Base-by-base conservation (phyloP, 2,888 invertebrate genomes). In the Rhorus exstirpatorius region DNA sequence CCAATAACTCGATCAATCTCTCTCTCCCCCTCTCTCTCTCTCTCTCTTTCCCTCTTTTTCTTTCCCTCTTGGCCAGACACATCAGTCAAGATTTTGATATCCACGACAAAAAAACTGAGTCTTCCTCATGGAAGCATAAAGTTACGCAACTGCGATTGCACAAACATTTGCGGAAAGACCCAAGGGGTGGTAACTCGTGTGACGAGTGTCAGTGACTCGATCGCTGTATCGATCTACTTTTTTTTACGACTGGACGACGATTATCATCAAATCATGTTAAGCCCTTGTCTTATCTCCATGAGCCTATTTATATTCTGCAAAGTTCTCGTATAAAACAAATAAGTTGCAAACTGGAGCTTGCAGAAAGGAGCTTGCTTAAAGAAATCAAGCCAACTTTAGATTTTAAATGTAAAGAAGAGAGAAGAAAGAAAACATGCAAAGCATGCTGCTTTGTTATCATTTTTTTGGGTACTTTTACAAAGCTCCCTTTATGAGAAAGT, bases 61-160 rank as follows among this genome's bases (percentile, higher is more conserved):
- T n/a, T n/a, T n/a, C n/a, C n/a, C n/a, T n/a, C n/a, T n/a, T n/a
- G n/a, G n/a, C n/a, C n/a, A n/a, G n/a, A n/a, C n/a, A n/a, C n/a
- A n/a, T n/a, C n/a, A n/a, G n/a, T n/a, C n/a, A n/a, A n/a, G n/a
- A 51, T 68, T 38, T 51, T 51, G 51, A 10, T 41, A 26, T 70
- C 41, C 8, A 41, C 12, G 53, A 21, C 21, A 21, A 8, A 51
- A 41, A 41, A 46, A 21, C 12, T 38, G 51, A 19, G 35, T 21
- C 6, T 49, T 49, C 10, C 26, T 17, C 35, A 0, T 19, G 49
- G n/a, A 51, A 19, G 35, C 35, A 53, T 51, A 26, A 3, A 14
- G 38, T 70, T 70, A 70, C 31, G 55, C 12, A 70, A 70, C 55
- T 53, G 24, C 17, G 14, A 55, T 53, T 68, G 53, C 68, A 41